phyloP scores from a whole-genome alignment of 2,888 invertebrate species.

The Cephalotes varians region DNA sequence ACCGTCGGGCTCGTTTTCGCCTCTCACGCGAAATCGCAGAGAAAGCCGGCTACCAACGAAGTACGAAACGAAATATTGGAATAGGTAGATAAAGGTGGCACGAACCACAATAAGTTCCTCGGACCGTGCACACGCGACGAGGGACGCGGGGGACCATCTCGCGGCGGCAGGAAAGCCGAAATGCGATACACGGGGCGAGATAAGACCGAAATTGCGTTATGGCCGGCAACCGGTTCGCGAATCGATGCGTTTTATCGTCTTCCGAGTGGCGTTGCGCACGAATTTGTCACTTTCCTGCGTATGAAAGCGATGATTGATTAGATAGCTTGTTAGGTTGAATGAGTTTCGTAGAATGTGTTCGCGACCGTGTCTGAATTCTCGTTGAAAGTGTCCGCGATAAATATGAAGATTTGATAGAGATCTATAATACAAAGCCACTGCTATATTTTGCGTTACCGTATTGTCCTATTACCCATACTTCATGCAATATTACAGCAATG shows the following conservation, averaged over 20 bases:
- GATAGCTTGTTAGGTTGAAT: background rate
- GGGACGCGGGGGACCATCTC: background rate
- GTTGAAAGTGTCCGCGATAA: background rate
- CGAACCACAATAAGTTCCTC: constrained; percentile 72
- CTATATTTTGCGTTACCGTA: background rate
- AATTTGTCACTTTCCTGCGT: constrained; percentile 62
- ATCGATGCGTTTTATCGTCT: constrained; percentile 72
- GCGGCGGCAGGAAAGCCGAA: constrained; percentile 55
- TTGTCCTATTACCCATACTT: background rate
- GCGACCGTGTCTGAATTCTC: background rate
- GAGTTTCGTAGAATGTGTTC: background rate
- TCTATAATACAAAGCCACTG: background rate
- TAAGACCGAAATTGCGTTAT: constrained; percentile 73
- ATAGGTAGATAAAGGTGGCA: constrained; percentile 73
- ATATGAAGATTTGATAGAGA: background rate
- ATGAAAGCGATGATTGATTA: constrained; percentile 31
- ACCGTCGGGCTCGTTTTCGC: constrained; percentile 50
- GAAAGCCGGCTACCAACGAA: constrained; percentile 50
- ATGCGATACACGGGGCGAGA: constrained; percentile 66
- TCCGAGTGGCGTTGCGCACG: constrained; percentile 49
- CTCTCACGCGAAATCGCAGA: constrained; percentile 65
- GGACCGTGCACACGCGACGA: constrained; percentile 62
- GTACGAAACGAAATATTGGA: constrained; percentile 72
- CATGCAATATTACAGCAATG: background rate
- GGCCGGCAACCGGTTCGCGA: constrained; percentile 62